Evolutionary conservation across 1,140 invertebrate genomes (phyloP).

Genomic region (Ephestia elutella): DNA sequence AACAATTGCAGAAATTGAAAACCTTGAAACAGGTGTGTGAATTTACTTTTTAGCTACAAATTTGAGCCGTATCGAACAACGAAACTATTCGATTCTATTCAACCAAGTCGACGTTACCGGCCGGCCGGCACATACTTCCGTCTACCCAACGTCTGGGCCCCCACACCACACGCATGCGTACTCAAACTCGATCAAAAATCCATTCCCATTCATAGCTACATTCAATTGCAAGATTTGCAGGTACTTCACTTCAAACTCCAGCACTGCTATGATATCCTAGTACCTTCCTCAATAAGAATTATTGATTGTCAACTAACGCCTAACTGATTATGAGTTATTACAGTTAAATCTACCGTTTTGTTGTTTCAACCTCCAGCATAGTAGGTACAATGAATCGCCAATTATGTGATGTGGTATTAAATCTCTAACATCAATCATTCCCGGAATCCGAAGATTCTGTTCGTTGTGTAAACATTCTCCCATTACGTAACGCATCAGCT

Average conservation of each 20-base stretch:
- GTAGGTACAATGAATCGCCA: not conserved
- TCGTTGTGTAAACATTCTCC: not conserved
- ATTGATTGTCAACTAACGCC: not conserved
- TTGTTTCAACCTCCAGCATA: not conserved
- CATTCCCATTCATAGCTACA: slow-evolving; percentile 20
- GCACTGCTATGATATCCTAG: slow-evolving; percentile 3
- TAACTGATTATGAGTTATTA: not conserved
- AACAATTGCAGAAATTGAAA: too few species aligned
- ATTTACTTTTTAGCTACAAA: too few species aligned
- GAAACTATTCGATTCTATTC: too few species aligned
- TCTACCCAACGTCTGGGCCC: slow-evolving; percentile 10
- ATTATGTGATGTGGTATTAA: not conserved
- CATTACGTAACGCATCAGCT: slow-evolving; percentile 18
- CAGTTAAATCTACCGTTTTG: not conserved
- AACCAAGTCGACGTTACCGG: not conserved
- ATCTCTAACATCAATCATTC: not conserved
- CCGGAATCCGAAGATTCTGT: not conserved
- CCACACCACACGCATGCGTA: slow-evolving; percentile 17
- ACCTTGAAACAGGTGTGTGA: too few species aligned
- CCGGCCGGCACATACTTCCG: not conserved
- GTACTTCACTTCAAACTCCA: slow-evolving; percentile 7
- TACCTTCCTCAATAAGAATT: slow-evolving; percentile 11
- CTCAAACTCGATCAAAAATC: slow-evolving; percentile 18
- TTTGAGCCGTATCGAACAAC: too few species aligned
- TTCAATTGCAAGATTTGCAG: slow-evolving; percentile 1